phyloP scores from a whole-genome alignment of 2,888 invertebrate genomes.

The Drosophila anomalipes region DNA sequence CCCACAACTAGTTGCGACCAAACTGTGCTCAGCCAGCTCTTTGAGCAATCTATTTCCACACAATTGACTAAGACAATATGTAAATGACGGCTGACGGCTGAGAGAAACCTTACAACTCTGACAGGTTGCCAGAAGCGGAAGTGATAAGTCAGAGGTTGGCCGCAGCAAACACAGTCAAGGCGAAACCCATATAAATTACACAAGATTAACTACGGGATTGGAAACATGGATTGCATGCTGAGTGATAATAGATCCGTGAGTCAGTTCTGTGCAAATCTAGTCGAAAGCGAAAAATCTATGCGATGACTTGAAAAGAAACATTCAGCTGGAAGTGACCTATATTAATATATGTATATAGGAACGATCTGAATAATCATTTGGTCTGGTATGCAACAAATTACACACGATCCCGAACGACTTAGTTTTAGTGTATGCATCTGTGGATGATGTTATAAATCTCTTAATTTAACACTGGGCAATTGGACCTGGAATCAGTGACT shows the following conservation, averaged over 20 bases:
- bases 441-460: neutral
- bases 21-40: neutral
- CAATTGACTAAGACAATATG: conserved; percentile 38
- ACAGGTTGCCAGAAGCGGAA: conserved; percentile 28
- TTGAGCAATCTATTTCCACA: conserved; percentile 21
- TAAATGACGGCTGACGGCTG: conserved; percentile 40
- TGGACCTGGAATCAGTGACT: neutral
- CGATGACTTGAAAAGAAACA: neutral
- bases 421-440: neutral
- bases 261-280: conserved; percentile 12
- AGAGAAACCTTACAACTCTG: conserved; percentile 13
- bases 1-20: neutral
- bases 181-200: conserved; percentile 20
- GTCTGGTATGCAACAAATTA: neutral
- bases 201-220: conserved; percentile 15
- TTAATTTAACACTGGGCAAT: neutral
- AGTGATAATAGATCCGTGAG: conserved; percentile 22
- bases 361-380: neutral
- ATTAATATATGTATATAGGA: neutral
- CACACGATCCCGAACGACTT: neutral
- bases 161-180: conserved; percentile 4
- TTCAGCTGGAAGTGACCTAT: too few relatives aligned
- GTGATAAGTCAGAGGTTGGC: conserved; percentile 24
- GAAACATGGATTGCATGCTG: conserved; percentile 10
- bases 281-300: neutral